Evolutionary conservation across 2,888 invertebrate species (phyloP).

Genomic region (Sympetrum striolatum): DNA sequence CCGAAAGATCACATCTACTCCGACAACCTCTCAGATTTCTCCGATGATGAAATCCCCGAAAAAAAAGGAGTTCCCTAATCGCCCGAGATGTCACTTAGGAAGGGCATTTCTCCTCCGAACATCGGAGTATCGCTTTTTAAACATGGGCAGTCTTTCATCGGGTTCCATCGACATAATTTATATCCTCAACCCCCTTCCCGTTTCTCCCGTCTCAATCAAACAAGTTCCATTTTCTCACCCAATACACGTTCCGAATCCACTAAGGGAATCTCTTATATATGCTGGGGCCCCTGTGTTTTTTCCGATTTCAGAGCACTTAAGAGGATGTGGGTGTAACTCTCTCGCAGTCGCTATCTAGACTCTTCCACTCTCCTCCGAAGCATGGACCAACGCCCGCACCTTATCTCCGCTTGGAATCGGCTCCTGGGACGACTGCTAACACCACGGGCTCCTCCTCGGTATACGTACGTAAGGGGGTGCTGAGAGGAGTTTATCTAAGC

Average conservation of each 20-base stretch:
- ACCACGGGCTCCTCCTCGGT: neutral
- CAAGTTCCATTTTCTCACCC: constrained; percentile 8
- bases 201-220: neutral
- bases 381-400: neutral
- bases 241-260: neutral
- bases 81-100: neutral
- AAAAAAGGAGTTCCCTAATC: neutral
- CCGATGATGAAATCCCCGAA: too few relatives aligned
- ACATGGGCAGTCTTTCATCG: neutral
- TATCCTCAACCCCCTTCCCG: neutral
- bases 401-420: neutral
- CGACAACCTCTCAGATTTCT: too few relatives aligned
- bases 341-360: neutral
- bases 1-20: neutral
- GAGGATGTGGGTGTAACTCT: constrained; percentile 29
- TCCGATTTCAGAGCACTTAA: constrained; percentile 41
- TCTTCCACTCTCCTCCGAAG: neutral
- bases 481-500: neutral
- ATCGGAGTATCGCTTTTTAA: neutral
- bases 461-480: neutral
- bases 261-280: neutral
- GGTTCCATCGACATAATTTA: neutral
- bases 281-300: neutral
- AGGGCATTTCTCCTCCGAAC: neutral
- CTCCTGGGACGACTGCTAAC: neutral